phyloP scores from a whole-genome alignment of 2,797 vertebrate species.

The Sebastes hubbsi region DNA sequence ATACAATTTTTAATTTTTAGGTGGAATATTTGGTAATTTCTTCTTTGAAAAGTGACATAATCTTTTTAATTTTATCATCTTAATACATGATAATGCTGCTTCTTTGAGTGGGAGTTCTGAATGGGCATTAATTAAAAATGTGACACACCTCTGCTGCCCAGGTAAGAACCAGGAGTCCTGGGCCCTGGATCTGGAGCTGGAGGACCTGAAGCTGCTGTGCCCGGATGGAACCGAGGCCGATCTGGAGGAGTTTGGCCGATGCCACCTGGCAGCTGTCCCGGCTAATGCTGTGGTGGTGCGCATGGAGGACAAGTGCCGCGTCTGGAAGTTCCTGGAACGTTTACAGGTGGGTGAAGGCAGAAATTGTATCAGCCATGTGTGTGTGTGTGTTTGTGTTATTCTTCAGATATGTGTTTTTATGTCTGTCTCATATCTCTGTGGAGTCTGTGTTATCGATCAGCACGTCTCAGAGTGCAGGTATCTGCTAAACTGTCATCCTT shows the following conservation, averaged over 20 bases:
- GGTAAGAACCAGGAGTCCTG: slow-evolving; percentile 86
- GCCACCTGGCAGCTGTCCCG: slow-evolving; percentile 84
- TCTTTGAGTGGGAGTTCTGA: neutral
- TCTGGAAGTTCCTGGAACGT: slow-evolving; percentile 86
- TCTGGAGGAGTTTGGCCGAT: slow-evolving; percentile 71
- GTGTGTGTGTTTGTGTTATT: neutral
- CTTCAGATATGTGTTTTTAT: slow-evolving; percentile 3
- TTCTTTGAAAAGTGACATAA: neutral
- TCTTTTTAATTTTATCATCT: no score
- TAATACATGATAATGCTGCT: neutral
- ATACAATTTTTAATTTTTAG: neutral
- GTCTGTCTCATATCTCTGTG: slow-evolving; percentile 30
- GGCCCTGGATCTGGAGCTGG: slow-evolving; percentile 85
- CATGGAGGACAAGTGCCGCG: slow-evolving; percentile 81
- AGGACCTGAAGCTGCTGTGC: slow-evolving; percentile 86
- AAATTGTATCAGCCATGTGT: neutral
- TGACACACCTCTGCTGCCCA: slow-evolving; percentile 23
- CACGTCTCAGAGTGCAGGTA: slow-evolving; percentile 12
- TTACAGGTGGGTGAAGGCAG: slow-evolving; percentile 76
- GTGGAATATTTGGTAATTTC: neutral
- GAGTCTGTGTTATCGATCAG: slow-evolving; percentile 49
- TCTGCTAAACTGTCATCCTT: slow-evolving; percentile 47
- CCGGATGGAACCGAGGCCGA: slow-evolving; percentile 80
- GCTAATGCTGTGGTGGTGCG: slow-evolving; percentile 84
- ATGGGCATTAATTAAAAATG: neutral